Evolutionary conservation across 1,140 invertebrate species (phyloP).

Genomic region (Trypoxylus dichotomus): DNA sequence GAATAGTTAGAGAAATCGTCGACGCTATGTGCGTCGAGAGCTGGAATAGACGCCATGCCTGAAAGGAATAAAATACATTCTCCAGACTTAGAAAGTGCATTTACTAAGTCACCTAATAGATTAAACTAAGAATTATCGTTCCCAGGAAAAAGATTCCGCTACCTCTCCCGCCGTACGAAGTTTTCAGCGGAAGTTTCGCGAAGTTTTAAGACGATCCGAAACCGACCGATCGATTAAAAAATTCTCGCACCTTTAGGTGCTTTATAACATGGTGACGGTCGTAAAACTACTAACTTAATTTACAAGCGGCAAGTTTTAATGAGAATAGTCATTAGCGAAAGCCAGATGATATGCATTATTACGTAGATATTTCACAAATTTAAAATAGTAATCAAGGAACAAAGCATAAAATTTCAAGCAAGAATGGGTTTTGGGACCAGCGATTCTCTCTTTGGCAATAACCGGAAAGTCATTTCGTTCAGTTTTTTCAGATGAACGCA

Average conservation of each 20-base stretch:
- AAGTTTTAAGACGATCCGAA: neutral
- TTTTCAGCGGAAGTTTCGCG: neutral
- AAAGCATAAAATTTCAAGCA: too few relatives aligned
- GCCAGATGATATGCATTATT: neutral
- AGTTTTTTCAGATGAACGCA: too few relatives aligned
- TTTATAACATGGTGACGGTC: neutral
- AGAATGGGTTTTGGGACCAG: too few relatives aligned
- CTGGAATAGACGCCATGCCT: neutral
- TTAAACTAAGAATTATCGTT: neutral
- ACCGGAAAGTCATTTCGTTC: too few relatives aligned
- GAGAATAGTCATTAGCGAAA: neutral
- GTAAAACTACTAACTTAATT: neutral
- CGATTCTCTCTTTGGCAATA: too few relatives aligned
- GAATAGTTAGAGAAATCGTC: neutral
- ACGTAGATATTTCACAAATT: neutral
- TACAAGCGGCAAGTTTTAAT: neutral
- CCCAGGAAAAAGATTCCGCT: neutral
- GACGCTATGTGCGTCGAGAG: neutral
- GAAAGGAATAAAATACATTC: neutral
- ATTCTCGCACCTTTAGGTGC: neutral
- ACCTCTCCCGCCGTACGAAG: neutral
- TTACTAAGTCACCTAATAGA: conserved; percentile 1
- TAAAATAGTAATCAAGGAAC: too few relatives aligned
- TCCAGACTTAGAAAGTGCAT: neutral
- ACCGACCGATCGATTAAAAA: neutral